Percentiles rank a stretch among this genome's conserved stretches.
Evolutionary conservation across 64 coral and sea anemone genomes (phyloP).

Genomic region (Actinia equina): DNA sequence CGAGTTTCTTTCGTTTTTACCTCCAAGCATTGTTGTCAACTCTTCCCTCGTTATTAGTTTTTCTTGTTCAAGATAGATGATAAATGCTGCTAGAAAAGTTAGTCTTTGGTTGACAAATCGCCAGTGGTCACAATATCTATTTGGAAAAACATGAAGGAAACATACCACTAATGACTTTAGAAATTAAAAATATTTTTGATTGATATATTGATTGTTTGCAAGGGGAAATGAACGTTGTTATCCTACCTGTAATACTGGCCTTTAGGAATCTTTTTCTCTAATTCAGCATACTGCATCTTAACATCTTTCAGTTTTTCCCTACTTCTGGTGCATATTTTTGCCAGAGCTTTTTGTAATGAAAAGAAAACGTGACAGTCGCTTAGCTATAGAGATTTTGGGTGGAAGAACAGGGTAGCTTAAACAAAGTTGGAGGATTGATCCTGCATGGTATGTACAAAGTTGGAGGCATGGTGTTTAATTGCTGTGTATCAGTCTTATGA

Average conservation of each 20-base stretch:
- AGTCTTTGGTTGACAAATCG: slow-evolving; percentile 83
- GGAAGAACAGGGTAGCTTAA: too few relatives aligned
- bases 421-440: too few relatives aligned
- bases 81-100: slow-evolving; percentile 72
- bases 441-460: too few relatives aligned
- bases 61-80: slow-evolving; percentile 81
- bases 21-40: slow-evolving; percentile 78
- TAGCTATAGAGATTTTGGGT: too few relatives aligned
- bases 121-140: slow-evolving; percentile 95
- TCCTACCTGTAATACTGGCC: slow-evolving; percentile 89
- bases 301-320: slow-evolving; percentile 58
- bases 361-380: not conserved
- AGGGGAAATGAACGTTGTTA: not conserved
- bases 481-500: too few relatives aligned
- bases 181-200: too few relatives aligned
- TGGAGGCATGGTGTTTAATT: too few relatives aligned
- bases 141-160: not conserved
- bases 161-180: too few relatives aligned
- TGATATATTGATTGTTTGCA: too few relatives aligned
- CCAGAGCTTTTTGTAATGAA: not conserved
- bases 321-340: slow-evolving; percentile 54
- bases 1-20: slow-evolving; percentile 11
- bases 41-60: slow-evolving; percentile 72
- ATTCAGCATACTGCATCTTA: slow-evolving; percentile 72
- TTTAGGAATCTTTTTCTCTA: slow-evolving; percentile 66